Evolutionary conservation across 2,888 invertebrate genomes (phyloP), one percentile per base, ranked within the genome.

Genomic region (Druceiella hillmani): DNA sequence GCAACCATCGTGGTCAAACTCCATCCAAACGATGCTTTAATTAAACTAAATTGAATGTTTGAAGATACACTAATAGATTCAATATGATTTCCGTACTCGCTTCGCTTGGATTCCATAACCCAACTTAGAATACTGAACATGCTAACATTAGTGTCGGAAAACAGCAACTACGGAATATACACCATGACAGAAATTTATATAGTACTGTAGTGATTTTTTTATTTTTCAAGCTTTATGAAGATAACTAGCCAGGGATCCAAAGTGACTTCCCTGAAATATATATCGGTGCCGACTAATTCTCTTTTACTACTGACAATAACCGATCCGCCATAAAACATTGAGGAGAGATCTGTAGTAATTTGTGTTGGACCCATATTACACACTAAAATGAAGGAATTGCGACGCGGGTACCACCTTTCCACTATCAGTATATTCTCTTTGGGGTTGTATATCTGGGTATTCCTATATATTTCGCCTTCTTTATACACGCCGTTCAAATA

Each of bases 391-490:
- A 82, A 87, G 1, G 85, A 79, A 54, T 85, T 83, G 40, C 85
- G 74, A 10, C 89, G 74, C 1, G 88, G 88, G 59, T 81, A 88
- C 75, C 81, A 83, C 29, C 89, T 71, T 55, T 89, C 87, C 31
- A 81, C 62, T 11, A 87, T 75, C 2, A 89, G 64, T 29, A 88
- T 70, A 52, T 81, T 77, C 28, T 78, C 74, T 24, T 74, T 68
- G 15, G 76, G 74, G 53, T 78, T 75, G 41, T 81, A 77, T 35
- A 87, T 70, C 49, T 79, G 80, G 42, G 81, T 78, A 59, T 85
- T 88, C 12, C 78, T 77, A 31, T 74, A 61, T 36, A 74, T 67
- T 41, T 65, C 67, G 1, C 78, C 78, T 30, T 81, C 77, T 53
- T 83, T 87, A 48, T 74, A 73, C 33, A 83, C 77, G 2, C 79